Conservation (phyloP, 2,797 vertebrate genomes). For the Scolopax rusticola region DNA sequence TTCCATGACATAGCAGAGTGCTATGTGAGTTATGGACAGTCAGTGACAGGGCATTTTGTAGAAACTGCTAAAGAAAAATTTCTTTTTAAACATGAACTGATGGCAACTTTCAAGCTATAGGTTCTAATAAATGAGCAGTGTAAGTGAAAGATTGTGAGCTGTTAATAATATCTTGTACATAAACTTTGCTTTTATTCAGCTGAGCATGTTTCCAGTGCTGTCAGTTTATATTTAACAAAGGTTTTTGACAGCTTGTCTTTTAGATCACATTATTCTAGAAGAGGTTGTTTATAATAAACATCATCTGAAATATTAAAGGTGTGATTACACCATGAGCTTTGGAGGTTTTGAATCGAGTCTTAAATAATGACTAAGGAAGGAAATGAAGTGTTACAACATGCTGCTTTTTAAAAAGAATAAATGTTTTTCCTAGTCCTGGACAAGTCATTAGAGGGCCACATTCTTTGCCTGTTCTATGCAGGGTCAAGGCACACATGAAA, state of each 20-base stretch:
- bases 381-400: not conserved
- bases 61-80: constrained; percentile 3
- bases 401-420: not conserved
- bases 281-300: constrained; percentile 35
- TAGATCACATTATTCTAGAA: constrained; percentile 28
- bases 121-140: constrained; percentile 39
- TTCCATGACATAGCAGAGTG: not conserved
- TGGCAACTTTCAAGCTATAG: not conserved
- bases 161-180: constrained; percentile 25
- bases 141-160: constrained; percentile 22
- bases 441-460: fast-evolving
- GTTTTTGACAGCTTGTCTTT: constrained; percentile 55
- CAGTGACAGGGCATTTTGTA: not conserved
- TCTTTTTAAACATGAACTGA: not conserved
- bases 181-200: constrained; percentile 29
- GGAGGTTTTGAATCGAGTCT: not conserved
- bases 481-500: not conserved
- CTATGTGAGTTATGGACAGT: not conserved
- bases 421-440: not conserved
- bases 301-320: not conserved
- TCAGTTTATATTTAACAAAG: constrained; percentile 48
- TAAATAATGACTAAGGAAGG: not conserved
- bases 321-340: not conserved
- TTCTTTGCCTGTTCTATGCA: not conserved
- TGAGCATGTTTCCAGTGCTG: constrained; percentile 8